Evolutionary conservation across 2,797 vertebrate genomes (phyloP), one percentile per base, ranked within the genome.

Genomic region (Pangasius larnaudii): DNA sequence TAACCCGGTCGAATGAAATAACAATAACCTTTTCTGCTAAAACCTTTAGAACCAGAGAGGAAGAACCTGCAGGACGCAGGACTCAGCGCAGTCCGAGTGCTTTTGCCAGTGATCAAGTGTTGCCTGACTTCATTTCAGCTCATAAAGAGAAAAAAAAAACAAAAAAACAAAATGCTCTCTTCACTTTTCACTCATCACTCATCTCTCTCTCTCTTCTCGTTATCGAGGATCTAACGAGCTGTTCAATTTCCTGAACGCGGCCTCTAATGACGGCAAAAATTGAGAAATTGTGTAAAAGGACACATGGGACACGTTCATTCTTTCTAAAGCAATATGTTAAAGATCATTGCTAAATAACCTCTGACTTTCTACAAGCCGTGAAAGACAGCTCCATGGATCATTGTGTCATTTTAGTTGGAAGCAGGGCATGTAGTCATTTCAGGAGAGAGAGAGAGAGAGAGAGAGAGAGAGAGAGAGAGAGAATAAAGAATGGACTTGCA

Each of bases 61-160:
- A 39, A 33, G 53, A 56, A 56, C 16, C 49, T 11, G n/a, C 51
- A 56, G 77, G 49, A 51, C 49, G 3, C 49, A 30, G 30, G 49
- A 53, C 14, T 14, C 46, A 16, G 42, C 5, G 0, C 46, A 75
- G 72, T 6, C 0, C 5, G 72, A 27, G 19, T 16, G 27, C 24
- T 75, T 33, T 42, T 14, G 42, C 1, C 0, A 5, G 11, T 0
- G 27, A 51, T 53, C 46, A 3, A 30, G 49, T 53, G 42, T n/a
- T 51, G 13, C 72, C n/a, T n/a, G 42, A 49, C 74, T 77, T 77
- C n/a, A 77, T 51, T 77, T 77, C 74, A 77, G 7, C 46, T 77
- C 49, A 77, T 77, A 30, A 51, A 30, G 49, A 53, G 27, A n/a
- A 30, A 51, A 51, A 14, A 61, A 24, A 22, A 61, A 24, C 18